Base-by-base conservation (phyloP, 2,113 vertebrate species). In the Percina caprodes region DNA sequence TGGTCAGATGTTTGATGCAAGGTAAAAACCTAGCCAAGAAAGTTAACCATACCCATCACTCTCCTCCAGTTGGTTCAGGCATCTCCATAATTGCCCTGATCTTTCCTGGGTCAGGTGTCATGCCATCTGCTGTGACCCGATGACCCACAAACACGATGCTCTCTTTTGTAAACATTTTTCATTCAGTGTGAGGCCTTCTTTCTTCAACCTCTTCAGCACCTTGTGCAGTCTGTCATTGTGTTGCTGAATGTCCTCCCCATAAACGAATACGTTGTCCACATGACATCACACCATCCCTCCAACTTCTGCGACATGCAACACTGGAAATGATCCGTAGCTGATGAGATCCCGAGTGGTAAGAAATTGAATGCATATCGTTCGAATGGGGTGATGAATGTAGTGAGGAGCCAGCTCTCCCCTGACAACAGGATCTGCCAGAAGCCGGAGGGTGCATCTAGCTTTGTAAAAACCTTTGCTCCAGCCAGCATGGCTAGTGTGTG, bases 1-100 rank as follows among this genome's bases (percentile, higher is more conserved):
- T 35, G 33, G 5, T 6, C 33, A 1, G 6, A 30, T 35, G 33
- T 35, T 6, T 35, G 3, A 35, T 35, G 5, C 33, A 35, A 35
- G 33, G 33, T 35, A 35, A 35, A 35, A 35, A 35, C 5, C 1
- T 35, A 30, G 33, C 33, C 33, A 35, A 35, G 33, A 35, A 46
- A 76, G 16, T 71, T 77, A 26, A 67, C 80, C 76, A 80, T 88
- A 0, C 83, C 76, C 62, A 88, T 72, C 23, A 83, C 26, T 77
- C 74, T 69, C 11, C 26, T 69, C 18, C 59, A 1, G 23, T 51
- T 16, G 72, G 80, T 19, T 77, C 73, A n/a, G 72, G 56, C 79
- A 72, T 76, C 16, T 74, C 58, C 46, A 58, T 26, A 8, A 81
- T 81, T 0, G 69, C 73, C 45, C 21, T 83, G 23, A 81, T 30